Evolutionary conservation across 2,888 invertebrate genomes (phyloP).

Genomic region (Thecocarcelia acutangulata): DNA sequence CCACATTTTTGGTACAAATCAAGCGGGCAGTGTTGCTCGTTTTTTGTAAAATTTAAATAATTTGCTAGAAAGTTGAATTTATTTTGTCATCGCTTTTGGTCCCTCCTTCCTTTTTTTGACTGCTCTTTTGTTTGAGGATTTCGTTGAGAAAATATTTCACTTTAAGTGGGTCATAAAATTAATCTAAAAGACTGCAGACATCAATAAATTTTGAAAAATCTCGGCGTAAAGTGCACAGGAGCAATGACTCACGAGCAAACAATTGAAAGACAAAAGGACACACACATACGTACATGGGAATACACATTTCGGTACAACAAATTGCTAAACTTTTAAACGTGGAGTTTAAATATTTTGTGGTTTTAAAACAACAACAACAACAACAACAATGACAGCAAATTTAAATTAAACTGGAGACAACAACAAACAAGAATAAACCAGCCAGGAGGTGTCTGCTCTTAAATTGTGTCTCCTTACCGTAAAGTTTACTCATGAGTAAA

Average conservation of each 20-base stretch:
- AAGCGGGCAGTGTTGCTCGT: no score
- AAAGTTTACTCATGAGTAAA: neutral
- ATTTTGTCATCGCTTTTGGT: constrained; percentile 27
- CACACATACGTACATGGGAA: neutral
- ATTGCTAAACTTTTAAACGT: constrained; percentile 16
- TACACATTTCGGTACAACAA: neutral
- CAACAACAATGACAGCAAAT: neutral
- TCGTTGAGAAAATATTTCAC: constrained; percentile 54
- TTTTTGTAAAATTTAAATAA: constrained; percentile 32
- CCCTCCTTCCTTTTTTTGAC: neutral
- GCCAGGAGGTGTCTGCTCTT: neutral
- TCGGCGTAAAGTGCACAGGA: constrained; percentile 34
- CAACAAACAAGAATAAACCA: neutral
- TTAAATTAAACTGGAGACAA: neutral
- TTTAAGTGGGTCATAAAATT: constrained; percentile 70
- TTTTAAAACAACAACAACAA: neutral
- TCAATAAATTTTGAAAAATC: constrained; percentile 65
- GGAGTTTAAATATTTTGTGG: constrained; percentile 1
- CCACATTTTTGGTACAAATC: no score
- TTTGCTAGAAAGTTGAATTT: constrained; percentile 52
- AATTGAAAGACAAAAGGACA: neutral
- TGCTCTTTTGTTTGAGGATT: constrained; percentile 9
- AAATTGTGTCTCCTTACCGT: neutral
- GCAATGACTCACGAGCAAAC: neutral
- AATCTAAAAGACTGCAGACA: constrained; percentile 68